Evolutionary conservation across 2,888 invertebrate genomes (phyloP).

Genomic region (Tridacna gigas): DNA sequence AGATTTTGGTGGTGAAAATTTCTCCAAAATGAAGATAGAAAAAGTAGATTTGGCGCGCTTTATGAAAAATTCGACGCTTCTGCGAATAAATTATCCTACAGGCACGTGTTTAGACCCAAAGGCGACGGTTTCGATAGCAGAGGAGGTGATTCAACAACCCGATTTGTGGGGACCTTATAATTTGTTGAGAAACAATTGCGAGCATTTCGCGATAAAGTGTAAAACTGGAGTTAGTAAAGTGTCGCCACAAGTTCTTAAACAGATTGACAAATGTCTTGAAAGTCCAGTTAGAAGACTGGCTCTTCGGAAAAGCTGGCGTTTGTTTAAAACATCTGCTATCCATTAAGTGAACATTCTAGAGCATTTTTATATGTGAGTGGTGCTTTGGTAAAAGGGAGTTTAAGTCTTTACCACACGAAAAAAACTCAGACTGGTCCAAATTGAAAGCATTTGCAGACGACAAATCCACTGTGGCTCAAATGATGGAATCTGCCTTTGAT

Average conservation of each 20-base stretch:
- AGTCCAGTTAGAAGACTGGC: slow-evolving; percentile 9
- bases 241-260: slow-evolving; percentile 15
- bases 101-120: slow-evolving; percentile 34
- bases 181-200: slow-evolving; percentile 25
- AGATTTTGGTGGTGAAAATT: slow-evolving; percentile 43
- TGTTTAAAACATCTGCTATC: not conserved
- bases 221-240: slow-evolving; percentile 19
- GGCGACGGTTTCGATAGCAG: slow-evolving; percentile 25
- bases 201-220: slow-evolving; percentile 33
- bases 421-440: too few relatives aligned
- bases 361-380: too few relatives aligned
- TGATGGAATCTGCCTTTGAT: too few relatives aligned
- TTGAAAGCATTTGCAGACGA: too few relatives aligned
- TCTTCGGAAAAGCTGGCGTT: not conserved
- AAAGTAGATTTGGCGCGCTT: not conserved
- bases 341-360: too few relatives aligned
- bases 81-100: slow-evolving; percentile 34
- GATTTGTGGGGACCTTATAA: slow-evolving; percentile 26
- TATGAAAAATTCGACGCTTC: slow-evolving; percentile 16
- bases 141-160: slow-evolving; percentile 16
- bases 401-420: too few relatives aligned
- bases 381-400: too few relatives aligned
- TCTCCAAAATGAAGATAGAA: slow-evolving; percentile 8
- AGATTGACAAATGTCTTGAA: slow-evolving; percentile 8
- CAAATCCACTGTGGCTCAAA: too few relatives aligned